Evolutionary conservation across 2,797 vertebrate genomes (phyloP), one percentile per base, ranked within the genome.

Genomic region (Karalla daura): DNA sequence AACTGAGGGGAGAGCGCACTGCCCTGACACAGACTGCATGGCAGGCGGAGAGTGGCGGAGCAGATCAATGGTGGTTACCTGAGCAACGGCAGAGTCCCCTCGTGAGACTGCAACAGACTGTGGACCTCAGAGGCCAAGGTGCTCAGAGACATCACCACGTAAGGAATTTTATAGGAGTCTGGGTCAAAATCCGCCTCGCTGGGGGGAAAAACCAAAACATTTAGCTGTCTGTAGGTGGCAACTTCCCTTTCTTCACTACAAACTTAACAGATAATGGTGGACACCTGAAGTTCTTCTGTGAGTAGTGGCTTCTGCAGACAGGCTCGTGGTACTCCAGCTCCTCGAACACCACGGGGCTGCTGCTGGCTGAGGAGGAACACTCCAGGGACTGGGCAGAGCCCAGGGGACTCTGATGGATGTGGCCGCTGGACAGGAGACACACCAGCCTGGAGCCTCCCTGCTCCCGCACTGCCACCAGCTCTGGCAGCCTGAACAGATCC

Each of bases 101-200:
- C 96, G 0, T 99, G 98, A 17, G 94, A 95, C 90, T 98, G 97
- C 64, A 99, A 81, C 69, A 99, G 91, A 71, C 95, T 95, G 72
- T 99, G 97, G 79, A 99, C 95, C 72, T 99, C 97, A 45, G 97
- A 94, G 7, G 96, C 91, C 78, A 99, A 95, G 0, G 89, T 93
- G 88, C 96, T 98, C 90, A 99, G 88, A 75, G 96, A 96, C 76
- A 95, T 92, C 86, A 94, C 86, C 76, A 97, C 95, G 84, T 96
- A 98, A 2, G 97, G 97, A 81, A 99, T 94, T 92, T 94, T 93
- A 1, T 97, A 98, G 32, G 95, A 94, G 86, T 99, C 98, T 0
- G 97, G 97, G 89, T 99, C 98, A 88, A 98, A 99, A 77, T 98
- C 97, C 4, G 95, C 94, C 76, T 98, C 96, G 65, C 98, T 99